These are phyloP conservation scores for Zaprionus inermis DNA, from an alignment of 1,140 invertebrate species.

Conservation along the genomic window DNA sequence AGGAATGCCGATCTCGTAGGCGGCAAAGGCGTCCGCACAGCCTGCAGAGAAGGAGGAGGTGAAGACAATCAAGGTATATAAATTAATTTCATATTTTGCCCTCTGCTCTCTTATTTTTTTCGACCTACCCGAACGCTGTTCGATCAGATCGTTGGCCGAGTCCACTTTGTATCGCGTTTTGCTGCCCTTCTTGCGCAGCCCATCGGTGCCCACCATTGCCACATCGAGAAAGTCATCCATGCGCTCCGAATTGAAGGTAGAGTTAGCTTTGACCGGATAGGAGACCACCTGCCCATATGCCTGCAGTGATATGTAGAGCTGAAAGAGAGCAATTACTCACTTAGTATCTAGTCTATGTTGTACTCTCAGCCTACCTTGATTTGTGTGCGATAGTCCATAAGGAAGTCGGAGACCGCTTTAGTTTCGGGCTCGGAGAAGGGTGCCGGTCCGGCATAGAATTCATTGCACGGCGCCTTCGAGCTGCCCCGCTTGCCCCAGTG, in stretches of 20 bases:
- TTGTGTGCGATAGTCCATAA: slow-evolving; percentile 86
- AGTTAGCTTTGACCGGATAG: slow-evolving; percentile 85
- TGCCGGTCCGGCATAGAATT: slow-evolving; percentile 90
- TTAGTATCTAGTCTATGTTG: background rate
- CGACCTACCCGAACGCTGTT: slow-evolving; percentile 72
- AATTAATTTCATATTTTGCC: background rate
- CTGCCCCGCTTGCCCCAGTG: slow-evolving; percentile 90
- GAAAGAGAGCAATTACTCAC: slow-evolving; percentile 19
- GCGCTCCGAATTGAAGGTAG: slow-evolving; percentile 70
- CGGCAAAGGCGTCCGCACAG: slow-evolving; percentile 90
- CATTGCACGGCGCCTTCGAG: slow-evolving; percentile 90
- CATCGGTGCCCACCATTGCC: slow-evolving; percentile 81
- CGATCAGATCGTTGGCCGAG: slow-evolving; percentile 77
- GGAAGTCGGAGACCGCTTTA: slow-evolving; percentile 87
- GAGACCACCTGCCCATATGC: slow-evolving; percentile 91
- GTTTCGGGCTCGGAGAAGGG: slow-evolving; percentile 95
- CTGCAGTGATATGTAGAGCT: slow-evolving; percentile 90
- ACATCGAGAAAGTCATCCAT: slow-evolving; percentile 80
- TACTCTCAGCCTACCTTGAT: slow-evolving; percentile 85
- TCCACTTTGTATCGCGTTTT: slow-evolving; percentile 80
- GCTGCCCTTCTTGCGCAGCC: slow-evolving; percentile 73
- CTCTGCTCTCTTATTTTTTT: background rate
- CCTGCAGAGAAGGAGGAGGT: slow-evolving; percentile 84
- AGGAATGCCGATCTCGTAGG: slow-evolving; percentile 88
- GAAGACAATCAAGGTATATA: background rate